These are phyloP conservation scores for Maconellicoccus hirsutus DNA, from an alignment of 1,140 invertebrate genomes.

Conservation along the genomic window DNA sequence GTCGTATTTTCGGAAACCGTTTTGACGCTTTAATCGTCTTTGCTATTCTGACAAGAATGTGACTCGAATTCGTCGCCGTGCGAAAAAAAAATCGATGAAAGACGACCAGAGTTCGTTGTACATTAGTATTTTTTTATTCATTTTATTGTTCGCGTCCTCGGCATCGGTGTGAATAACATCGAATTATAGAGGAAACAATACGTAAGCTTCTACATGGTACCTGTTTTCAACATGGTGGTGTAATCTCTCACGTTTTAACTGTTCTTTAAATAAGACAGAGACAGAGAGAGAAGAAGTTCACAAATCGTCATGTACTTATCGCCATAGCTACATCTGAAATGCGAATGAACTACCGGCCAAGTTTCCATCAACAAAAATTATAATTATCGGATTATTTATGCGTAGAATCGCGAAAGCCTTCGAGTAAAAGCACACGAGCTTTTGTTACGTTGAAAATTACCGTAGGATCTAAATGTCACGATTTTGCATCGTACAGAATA, in stretches of 20 bases:
- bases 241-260: conserved; percentile 19
- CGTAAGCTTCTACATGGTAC: not conserved
- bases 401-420: too few relatives aligned
- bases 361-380: too few relatives aligned
- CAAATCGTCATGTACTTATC: not conserved
- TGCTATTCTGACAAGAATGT: not conserved
- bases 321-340: not conserved
- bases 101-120: conserved; percentile 1
- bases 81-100: conserved; percentile 7
- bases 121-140: not conserved
- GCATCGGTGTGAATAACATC: conserved; percentile 13
- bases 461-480: not conserved
- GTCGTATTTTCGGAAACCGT: not conserved
- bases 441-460: too few relatives aligned
- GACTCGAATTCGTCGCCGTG: conserved; percentile 6
- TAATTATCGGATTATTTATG: too few relatives aligned
- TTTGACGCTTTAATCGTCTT: conserved; percentile 1
- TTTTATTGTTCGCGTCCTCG: conserved; percentile 12
- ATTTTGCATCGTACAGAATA: not conserved
- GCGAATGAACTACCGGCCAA: not conserved
- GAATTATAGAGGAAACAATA: conserved; percentile 18
- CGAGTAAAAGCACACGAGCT: too few relatives aligned
- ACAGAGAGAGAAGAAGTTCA: not conserved
- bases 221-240: conserved; percentile 6
- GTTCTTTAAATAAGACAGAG: not conserved